Evolutionary conservation across 1,140 invertebrate genomes (phyloP).

Genomic region (Phymorhynchus buccinoides): DNA sequence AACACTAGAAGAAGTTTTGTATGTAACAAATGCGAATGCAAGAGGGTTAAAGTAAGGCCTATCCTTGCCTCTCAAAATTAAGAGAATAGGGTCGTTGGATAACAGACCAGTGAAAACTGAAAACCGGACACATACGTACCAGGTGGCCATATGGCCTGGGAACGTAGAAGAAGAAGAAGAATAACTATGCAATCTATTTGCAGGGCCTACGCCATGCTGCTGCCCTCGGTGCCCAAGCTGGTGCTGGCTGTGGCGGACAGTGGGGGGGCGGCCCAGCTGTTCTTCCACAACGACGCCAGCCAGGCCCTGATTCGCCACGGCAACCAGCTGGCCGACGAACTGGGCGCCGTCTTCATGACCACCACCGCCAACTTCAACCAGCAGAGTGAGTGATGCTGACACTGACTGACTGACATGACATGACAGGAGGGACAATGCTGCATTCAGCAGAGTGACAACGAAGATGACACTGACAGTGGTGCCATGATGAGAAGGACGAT

Average conservation of each 20-base stretch:
- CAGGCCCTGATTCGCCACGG: slow-evolving; percentile 94
- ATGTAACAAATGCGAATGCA: too few species aligned
- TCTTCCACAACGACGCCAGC: slow-evolving; percentile 90
- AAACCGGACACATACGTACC: too few species aligned
- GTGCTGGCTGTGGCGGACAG: slow-evolving; percentile 93
- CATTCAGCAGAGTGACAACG: background rate
- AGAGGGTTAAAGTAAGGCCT: too few species aligned
- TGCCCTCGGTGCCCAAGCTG: slow-evolving; percentile 89
- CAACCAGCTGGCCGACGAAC: slow-evolving; percentile 90
- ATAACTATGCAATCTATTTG: slow-evolving; percentile 54
- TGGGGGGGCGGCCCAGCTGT: slow-evolving; percentile 80
- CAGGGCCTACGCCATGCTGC: slow-evolving; percentile 94
- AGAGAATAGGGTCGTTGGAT: too few species aligned
- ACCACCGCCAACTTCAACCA: slow-evolving; percentile 85
- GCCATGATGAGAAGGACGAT: too few species aligned
- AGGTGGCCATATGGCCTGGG: too few species aligned
- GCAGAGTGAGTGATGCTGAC: slow-evolving; percentile 85
- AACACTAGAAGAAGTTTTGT: too few species aligned
- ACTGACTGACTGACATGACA: too few species aligned
- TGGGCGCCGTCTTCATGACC: slow-evolving; percentile 94
- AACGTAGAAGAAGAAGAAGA: too few species aligned
- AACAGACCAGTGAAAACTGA: too few species aligned
- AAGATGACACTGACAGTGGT: too few species aligned
- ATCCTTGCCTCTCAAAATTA: too few species aligned
- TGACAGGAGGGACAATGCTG: background rate